Conservation (phyloP, 2,797 vertebrate genomes). For the Poeciliopsis presidionis region DNA sequence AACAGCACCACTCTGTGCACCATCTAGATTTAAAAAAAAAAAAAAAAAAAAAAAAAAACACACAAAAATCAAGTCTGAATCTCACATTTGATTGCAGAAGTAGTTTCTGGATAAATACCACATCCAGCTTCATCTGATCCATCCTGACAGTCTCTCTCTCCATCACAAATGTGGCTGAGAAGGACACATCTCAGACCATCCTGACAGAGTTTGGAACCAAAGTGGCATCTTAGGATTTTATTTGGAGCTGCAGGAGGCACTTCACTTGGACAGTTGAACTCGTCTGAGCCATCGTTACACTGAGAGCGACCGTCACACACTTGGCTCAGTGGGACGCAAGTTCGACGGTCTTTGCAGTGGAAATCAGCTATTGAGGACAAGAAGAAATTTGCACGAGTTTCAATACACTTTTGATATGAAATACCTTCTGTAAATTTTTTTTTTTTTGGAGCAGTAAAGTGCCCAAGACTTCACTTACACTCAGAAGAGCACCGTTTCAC, state of each 20-base stretch:
- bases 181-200: conserved; percentile 77
- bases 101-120: not conserved
- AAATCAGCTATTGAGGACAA: conserved; percentile 58
- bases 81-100: not conserved
- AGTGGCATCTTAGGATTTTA: conserved; percentile 53
- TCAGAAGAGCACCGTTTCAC: conserved; percentile 67
- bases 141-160: conserved; percentile 84
- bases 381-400: not conserved
- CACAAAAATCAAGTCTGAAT: not conserved
- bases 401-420: not conserved
- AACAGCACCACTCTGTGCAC: not conserved
- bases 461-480: conserved; percentile 65
- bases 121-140: conserved; percentile 84
- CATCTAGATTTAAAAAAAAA: not conserved
- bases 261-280: conserved; percentile 49
- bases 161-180: conserved; percentile 79
- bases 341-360: conserved; percentile 67
- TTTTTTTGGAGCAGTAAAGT: not conserved
- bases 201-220: conserved; percentile 67
- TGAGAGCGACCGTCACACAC: conserved; percentile 76
- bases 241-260: not conserved
- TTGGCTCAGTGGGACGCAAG: conserved; percentile 61
- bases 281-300: conserved; percentile 77
- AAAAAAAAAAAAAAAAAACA: not conserved
- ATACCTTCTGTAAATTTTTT: not conserved